phyloP scores from a whole-genome alignment of 2,113 vertebrate species.

The Alouatta palliata region DNA sequence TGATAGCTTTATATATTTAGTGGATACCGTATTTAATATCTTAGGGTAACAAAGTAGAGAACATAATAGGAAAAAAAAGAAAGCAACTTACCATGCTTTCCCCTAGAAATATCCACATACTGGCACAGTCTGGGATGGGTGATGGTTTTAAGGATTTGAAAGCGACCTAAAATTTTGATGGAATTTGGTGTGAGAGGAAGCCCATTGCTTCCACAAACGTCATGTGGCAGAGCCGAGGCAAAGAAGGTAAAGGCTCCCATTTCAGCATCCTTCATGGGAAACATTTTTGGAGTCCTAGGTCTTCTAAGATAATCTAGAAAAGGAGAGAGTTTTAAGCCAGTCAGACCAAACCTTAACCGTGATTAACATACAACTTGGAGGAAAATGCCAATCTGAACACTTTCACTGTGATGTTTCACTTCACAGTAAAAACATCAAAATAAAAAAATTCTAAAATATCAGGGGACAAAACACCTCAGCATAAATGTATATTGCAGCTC shows the following conservation, averaged over 20 bases:
- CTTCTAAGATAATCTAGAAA: constrained; percentile 36
- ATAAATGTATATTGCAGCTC: not conserved
- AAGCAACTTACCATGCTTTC: constrained; percentile 93
- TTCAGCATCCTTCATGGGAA: constrained; percentile 92
- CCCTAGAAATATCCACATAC: constrained; percentile 96
- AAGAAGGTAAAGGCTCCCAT: constrained; percentile 98
- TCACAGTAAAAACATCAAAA: not conserved
- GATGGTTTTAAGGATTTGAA: constrained; percentile 97
- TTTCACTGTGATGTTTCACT: not conserved
- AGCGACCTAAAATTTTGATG: constrained; percentile 98
- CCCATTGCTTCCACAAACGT: constrained; percentile 98
- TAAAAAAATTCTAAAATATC: constrained; percentile 27
- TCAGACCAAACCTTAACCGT: constrained; percentile 34
- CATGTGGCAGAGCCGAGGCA: constrained; percentile 96
- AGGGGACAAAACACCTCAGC: not conserved
- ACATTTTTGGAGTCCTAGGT: constrained; percentile 83
- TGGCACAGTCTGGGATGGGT: constrained; percentile 97
- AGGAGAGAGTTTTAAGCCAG: constrained; percentile 33
- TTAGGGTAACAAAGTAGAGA: not conserved
- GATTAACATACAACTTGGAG: constrained; percentile 5
- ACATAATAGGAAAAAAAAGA: not conserved
- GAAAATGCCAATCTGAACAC: not conserved
- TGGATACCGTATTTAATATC: not conserved
- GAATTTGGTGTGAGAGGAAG: constrained; percentile 99
- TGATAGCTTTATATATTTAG: not conserved